Evolutionary conservation across 2,113 vertebrate species (phyloP), one percentile per base, ranked within the genome.

Genomic region (Cyprinus carpio): DNA sequence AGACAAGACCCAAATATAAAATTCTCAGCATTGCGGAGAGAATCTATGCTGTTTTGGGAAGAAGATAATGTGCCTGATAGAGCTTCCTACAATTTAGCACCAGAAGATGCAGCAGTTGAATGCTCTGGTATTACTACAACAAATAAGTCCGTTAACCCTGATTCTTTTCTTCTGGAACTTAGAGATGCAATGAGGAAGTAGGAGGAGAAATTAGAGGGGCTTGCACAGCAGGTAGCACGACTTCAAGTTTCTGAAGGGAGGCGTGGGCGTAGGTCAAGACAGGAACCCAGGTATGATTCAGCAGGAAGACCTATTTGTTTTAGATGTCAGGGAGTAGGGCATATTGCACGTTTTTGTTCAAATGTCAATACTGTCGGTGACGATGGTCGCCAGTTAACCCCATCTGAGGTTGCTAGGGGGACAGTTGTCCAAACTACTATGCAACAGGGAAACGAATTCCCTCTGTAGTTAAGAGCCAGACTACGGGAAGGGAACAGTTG

Each of bases 231-330:
- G 62, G 25, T 65, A 65, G n/a, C 62, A 25, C 4, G 25, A 29
- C 13, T 65, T 11, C 62, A 65, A 29, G 31, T 27, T 13, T 29
- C 25, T 13, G 25, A 65, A 13, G 25, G 62, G 25, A 65, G 25
- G 6, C 62, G 11, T 4, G 62, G 62, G 9, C n/a, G 60, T 64
- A 64, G 64, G 27, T 15, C 6, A 67, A 67, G 64, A 18, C 74
- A 76, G 49, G 34, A 37, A 37, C 4, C 34, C 34, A 37, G 34
- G 34, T 37, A 37, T 37, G 34, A 76, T 76, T 25, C 74, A 27
- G 6, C 34, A 37, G 74, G 74, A 46, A 51, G n/a, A 76, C 74
- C 74, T 25, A 76, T 76, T 46, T 76, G 74, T 34, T 49, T 76
- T 76, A 49, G 43, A 76, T 76, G 74, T 51, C 34, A 5, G 34